Conservation (phyloP, 2,888 invertebrate genomes). For the Diachrysia chrysitis region DNA sequence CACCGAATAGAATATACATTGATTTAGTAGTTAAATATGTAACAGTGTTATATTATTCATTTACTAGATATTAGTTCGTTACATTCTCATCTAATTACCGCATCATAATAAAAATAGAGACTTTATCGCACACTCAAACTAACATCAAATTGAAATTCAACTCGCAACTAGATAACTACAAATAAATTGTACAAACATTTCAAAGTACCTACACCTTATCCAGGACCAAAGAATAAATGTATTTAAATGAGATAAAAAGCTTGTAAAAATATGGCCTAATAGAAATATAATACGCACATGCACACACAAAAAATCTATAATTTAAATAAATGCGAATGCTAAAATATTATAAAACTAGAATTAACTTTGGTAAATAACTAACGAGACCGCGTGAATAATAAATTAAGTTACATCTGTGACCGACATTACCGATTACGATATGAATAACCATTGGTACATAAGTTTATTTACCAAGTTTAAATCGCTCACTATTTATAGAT, state of each 20-base stretch:
- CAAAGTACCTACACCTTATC: conserved; percentile 46
- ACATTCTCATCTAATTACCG: conserved; percentile 60
- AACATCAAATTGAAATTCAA: conserved; percentile 65
- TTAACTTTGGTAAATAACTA: conserved; percentile 63
- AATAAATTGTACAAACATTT: conserved; percentile 61
- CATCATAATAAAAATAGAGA: conserved; percentile 73
- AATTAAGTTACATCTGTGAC: conserved; percentile 21
- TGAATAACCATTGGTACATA: conserved; percentile 14
- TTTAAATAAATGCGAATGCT: conserved; percentile 62
- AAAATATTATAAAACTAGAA: conserved; percentile 38
- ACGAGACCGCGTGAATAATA: conserved; percentile 27
- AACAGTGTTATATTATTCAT: conserved; percentile 71
- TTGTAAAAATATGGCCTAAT: conserved; percentile 54
- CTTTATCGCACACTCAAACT: conserved; percentile 64
- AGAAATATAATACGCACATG: conserved; percentile 44
- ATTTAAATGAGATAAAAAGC: conserved; percentile 40
- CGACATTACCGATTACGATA: conserved; percentile 11
- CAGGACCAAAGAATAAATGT: conserved; percentile 34
- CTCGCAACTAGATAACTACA: conserved; percentile 48
- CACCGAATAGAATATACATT: conserved; percentile 67
- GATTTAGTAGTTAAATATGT: conserved; percentile 59
- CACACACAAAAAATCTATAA: conserved; percentile 45
- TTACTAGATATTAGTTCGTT: conserved; percentile 69
- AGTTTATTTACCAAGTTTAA: conserved; percentile 54
- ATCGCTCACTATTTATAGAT: conserved; percentile 7